A percentile compares a stretch with the other conserved stretches of the same genome.
Evolutionary conservation across 1,140 invertebrate genomes (phyloP).

Genomic region (Eupristina koningsbergeri): DNA sequence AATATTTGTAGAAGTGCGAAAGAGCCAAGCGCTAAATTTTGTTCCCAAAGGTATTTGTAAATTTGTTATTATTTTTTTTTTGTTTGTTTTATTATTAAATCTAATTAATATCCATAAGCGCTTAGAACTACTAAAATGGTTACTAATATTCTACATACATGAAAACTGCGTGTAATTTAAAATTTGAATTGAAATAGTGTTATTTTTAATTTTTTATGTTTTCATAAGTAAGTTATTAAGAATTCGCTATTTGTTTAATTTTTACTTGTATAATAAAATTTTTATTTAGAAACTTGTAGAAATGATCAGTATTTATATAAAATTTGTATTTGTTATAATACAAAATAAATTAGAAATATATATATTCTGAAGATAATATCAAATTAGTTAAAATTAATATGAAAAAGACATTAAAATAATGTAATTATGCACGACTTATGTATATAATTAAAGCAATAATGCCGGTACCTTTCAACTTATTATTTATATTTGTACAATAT

Average conservation of each 20-base stretch:
- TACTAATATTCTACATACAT: neutral
- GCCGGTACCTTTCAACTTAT: neutral
- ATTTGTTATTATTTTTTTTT: conserved; percentile 1
- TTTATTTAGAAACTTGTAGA: conserved; percentile 25
- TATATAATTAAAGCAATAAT: neutral
- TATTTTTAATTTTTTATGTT: neutral
- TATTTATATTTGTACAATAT: neutral
- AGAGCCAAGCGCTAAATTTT: conserved; percentile 44
- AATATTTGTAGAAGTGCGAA: conserved; percentile 44
- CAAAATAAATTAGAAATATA: neutral
- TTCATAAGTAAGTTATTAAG: neutral
- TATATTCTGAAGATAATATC: neutral
- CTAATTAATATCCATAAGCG: conserved; percentile 12
- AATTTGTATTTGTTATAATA: neutral
- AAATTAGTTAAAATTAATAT: neutral
- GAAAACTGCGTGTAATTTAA: conserved; percentile 5
- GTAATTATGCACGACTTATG: neutral
- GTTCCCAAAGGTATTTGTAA: conserved; percentile 44
- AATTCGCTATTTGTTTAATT: neutral
- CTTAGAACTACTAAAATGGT: conserved; percentile 1
- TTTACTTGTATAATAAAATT: neutral
- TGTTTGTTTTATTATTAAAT: no score
- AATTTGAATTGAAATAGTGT: neutral
- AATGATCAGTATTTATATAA: conserved; percentile 24
- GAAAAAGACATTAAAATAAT: neutral